Percentiles rank a stretch among this genome's conserved stretches.
Evolutionary conservation across 2,888 invertebrate genomes (phyloP).

Genomic region (Ametastegia equiseti): DNA sequence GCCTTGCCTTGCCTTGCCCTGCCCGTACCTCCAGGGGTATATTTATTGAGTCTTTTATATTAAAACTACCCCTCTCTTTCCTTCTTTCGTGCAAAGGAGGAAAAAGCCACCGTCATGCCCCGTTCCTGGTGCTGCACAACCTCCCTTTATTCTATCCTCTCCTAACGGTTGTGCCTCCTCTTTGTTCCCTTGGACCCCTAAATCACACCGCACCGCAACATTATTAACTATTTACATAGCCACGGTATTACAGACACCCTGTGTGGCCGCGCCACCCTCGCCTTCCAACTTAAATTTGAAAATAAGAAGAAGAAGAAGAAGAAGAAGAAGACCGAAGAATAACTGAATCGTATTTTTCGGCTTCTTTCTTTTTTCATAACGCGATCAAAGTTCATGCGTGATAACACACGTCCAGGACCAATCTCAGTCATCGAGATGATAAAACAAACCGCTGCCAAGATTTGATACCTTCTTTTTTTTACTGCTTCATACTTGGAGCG

Average conservation of each 20-base stretch:
- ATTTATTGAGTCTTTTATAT: conserved; percentile 67
- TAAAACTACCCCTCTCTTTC: conserved; percentile 57
- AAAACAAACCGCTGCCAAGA: too few species aligned
- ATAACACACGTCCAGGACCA: too few species aligned
- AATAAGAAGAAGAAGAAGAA: neutral
- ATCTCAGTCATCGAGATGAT: too few species aligned
- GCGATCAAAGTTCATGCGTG: too few species aligned
- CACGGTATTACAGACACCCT: conserved; percentile 58
- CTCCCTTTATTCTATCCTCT: conserved; percentile 25
- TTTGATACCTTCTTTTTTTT: too few species aligned
- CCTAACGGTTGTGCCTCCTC: neutral
- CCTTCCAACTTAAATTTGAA: neutral
- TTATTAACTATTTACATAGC: conserved; percentile 64
- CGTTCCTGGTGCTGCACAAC: neutral
- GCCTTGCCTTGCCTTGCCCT: neutral
- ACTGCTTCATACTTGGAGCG: too few species aligned
- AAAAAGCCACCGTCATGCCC: conserved; percentile 8
- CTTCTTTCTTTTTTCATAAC: neutral
- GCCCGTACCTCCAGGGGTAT: conserved; percentile 51
- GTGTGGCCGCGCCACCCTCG: conserved; percentile 49
- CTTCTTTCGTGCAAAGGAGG: neutral
- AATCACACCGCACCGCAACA: conserved; percentile 57
- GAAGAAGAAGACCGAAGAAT: neutral
- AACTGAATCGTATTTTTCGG: neutral
- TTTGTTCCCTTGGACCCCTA: conserved; percentile 50